Base-by-base conservation (phyloP, 2,113 vertebrate genomes). In the Neogale vison region DNA sequence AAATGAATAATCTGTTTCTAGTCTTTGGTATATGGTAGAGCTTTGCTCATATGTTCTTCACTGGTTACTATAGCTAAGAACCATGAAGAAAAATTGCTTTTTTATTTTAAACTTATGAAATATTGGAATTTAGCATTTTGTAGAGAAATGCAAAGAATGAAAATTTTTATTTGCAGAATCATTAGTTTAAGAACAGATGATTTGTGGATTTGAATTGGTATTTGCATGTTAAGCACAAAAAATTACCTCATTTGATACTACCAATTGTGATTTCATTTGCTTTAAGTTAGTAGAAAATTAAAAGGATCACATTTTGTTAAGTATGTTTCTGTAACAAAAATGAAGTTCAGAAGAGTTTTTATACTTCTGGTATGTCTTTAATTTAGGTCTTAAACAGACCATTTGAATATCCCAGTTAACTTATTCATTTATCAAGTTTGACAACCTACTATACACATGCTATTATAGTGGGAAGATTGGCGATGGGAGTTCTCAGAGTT, bases 221-320 rank as follows among this genome's bases (percentile, higher is more conserved):
- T 65, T 95, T 93, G 59, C 55, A 65, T 90, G 74, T 92, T 94
- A 89, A n/a, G 83, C 1, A 76, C 29, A 69, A 21, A 82, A 79
- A 84, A 55, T 39, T 83, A 52, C 20, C 39, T 90, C 50, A 82
- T 92, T 95, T 76, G 23, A n/a, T 72, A n/a, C 31, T 74, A 24
- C 45, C 50, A 90, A 15, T 24, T 94, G 4, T 47, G 93, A 82
- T 79, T 92, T 94, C 18, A 86, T 93, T 93, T 87, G 42, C 17
- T 87, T 96, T 71, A 82, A 92, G 12, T 96, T 86, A 82, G n/a
- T 96, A 45, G 24, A 81, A 80, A 92, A 45, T 74, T 92, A 24
- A 89, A 69, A 94, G 77, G 79, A 59, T 93, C 65, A 71, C 47
- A 65, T 94, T 81, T 21, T 96, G 21, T 93, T 88, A 92, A 74